Base-by-base conservation (phyloP, 2,888 invertebrate genomes). In the Thereva nobilitata region DNA sequence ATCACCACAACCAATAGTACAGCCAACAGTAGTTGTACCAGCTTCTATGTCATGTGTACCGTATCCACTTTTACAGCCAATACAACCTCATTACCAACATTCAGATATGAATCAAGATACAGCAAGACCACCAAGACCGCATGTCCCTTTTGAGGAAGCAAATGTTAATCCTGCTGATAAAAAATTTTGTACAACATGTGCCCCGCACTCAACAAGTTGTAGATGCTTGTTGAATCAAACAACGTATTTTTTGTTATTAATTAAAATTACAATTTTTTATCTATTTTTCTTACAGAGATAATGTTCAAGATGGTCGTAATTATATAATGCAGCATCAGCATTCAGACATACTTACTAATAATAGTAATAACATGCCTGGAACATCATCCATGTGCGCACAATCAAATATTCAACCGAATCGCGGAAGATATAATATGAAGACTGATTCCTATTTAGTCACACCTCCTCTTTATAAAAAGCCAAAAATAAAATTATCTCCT, bases 11-110 rank as follows among this genome's bases (percentile, higher is more conserved):
- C 38, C 10, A n/a, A n/a, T 42, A 2, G 40, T 41, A n/a, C 63
- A 49, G 35, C 52, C 52, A 10, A 5, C 63, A 23, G 54, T 64
- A 8, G 37, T 54, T n/a, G 47, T 47, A 47, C 34, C 64, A 12
- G 37, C 64, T 12, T 40, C 64, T 9, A 61, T 61, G 5, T 37
- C 61, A 0, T 41, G 61, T 34, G 50, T 61, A 12, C 34, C 49
- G 3, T 61, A 61, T 50, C 61, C 38, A 8, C 61, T 50, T 5
- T 12, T 61, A 34, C 50, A 50, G 37, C 23, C 49, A 4, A 37
- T 34, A 34, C 41, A 61, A 23, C 61, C 38, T 3, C 50, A 23
- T 3, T 61, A 49, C 10, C 41, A 50, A 10, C 49, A 50, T 8
- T 5, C 61, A 9, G 50, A 61, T 12, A 7, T 50, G 23, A 23